Evolutionary conservation across 1,140 invertebrate genomes (phyloP), one percentile per base, ranked within the genome.

Genomic region (Heliconius congener): DNA sequence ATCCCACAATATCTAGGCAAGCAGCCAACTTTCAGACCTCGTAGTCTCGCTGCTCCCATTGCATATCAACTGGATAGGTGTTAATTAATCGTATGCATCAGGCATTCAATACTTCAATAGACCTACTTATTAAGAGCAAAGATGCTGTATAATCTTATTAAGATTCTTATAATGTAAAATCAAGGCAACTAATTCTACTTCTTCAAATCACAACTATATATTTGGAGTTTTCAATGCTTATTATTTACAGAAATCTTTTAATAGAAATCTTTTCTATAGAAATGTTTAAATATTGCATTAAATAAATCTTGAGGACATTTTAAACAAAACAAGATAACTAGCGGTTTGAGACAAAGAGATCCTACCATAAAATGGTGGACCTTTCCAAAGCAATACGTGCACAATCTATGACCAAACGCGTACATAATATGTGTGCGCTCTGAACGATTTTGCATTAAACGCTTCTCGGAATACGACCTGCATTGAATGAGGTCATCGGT

Each of bases 361-460:
- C 23, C 9, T 46, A 13, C 60, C 60, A 30, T n/a, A 27, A 30
- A 66, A 23, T n/a, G 27, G 18, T 52, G 60, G 3, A 66, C 60
- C 23, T 16, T 30, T 66, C 60, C 13, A 66, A 66, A 66, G 23
- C 27, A 66, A 66, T 66, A 79, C 73, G 73, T 76, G 74, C 70
- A 76, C 34, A 76, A 76, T 80, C 42, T 55, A 76, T 60, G 42
- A 52, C 76, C 60, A 75, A 81, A 81, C 60, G 27, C 11, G 27
- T 30, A 27, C 60, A 30, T 66, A 60, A 11, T 37, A 30, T 16
- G 3, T 30, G 13, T 16, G 60, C 60, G 13, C 60, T 66, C 11
- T 66, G 81, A 79, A 79, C 80, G 78, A 81, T 83, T 79, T 81
- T 83, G 80, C 77, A 80, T 80, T 23, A 82, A 77, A 60, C 76